Percentiles rank a stretch among this genome's conserved stretches.
Conservation (phyloP, 2,113 vertebrate genomes). For the Drymodes brunneopygia region DNA sequence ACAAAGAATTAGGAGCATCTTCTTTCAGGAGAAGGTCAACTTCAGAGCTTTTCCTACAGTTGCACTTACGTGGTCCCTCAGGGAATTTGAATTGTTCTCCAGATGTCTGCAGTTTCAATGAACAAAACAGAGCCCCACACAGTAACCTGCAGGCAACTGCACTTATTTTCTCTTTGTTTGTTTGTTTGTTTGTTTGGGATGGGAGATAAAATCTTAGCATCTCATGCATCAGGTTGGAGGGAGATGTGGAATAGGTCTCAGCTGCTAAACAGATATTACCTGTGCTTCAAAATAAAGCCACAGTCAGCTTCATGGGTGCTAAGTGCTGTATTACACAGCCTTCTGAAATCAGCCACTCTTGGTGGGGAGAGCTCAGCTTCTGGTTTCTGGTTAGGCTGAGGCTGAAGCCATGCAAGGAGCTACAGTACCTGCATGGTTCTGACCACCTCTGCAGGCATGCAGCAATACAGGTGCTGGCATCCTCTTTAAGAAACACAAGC, state of each 20-base stretch:
- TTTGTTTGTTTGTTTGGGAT: neutral
- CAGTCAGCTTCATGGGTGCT: neutral
- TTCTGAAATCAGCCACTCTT: neutral
- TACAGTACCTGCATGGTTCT: neutral
- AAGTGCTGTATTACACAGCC: neutral
- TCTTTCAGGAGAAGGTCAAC: neutral
- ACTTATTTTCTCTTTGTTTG: no score
- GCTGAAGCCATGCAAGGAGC: neutral
- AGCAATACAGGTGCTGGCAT: neutral
- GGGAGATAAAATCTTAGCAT: neutral
- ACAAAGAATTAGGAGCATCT: neutral
- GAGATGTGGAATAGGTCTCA: neutral
- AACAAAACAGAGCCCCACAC: neutral
- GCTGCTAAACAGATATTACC: neutral
- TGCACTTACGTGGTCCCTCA: neutral
- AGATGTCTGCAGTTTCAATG: neutral
- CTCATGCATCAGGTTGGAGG: neutral
- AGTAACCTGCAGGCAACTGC: neutral
- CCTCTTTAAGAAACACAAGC: neutral
- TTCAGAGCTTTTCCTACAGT: neutral
- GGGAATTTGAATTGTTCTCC: neutral
- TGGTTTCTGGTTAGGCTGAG: neutral
- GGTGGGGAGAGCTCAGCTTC: neutral
- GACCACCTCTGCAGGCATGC: neutral
- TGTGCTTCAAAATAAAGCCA: neutral